Base-by-base conservation (phyloP, 1,140 invertebrate genomes). In the Heliconius hewitsoni region DNA sequence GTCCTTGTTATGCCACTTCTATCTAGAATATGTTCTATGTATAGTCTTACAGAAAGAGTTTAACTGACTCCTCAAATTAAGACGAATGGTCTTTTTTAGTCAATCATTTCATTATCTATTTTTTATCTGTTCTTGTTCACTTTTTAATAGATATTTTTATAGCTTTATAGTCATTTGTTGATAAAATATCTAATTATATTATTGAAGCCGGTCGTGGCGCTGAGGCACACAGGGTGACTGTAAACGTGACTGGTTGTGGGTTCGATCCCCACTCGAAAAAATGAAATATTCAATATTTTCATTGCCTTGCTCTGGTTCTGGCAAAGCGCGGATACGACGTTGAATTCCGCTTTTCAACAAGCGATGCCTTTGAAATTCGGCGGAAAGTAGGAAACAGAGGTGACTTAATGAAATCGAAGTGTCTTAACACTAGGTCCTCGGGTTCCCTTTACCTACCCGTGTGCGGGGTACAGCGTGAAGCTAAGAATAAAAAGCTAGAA, bases 11-110 rank as follows among this genome's bases (percentile, higher is more conserved):
- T 66, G 8, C 11, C 23, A 66, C 27, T 66, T 66, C 60, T 66
- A 30, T 66, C 4, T 30, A 66, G 1, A 66, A 23, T 66, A 73
- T 78, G 19, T 73, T 78, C 71, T 57, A 52, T 39, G 60, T 3
- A 23, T n/a, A 30, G 52, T 11, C 16, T 18, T 23, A 66, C 0
- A 74, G 52, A 75, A 60, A 9, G 34, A 60, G 50, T 18, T 74
- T 76, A 66, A 78, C 71, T 78, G 52, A 78, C 39, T 73, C 71
- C 57, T 78, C 77, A 73, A 78, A 55, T 78, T 73, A 73, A 60
- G 13, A 73, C 5, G 71, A 76, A 60, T 39, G 39, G 8, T 75
- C 52, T 66, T 75, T 60, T 75, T 60, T 16, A 46, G 42, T 46
- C 13, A 78, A 72, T 30, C 3, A 30, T 60, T 60, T 60, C 55